Conservation (phyloP, 2,888 invertebrate genomes). For the Caenorhabditis sp. region DNA sequence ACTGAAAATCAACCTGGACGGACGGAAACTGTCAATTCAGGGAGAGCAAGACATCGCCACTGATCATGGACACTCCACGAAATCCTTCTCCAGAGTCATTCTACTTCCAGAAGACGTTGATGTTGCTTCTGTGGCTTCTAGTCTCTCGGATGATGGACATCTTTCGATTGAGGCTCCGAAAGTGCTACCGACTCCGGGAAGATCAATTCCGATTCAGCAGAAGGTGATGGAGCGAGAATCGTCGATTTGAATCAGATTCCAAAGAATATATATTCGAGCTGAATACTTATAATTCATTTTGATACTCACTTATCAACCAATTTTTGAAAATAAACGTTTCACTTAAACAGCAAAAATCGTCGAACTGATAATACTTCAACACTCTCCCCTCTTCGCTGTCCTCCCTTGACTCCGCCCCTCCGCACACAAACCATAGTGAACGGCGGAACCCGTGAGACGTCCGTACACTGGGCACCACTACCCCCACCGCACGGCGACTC, state of each 20-base stretch:
- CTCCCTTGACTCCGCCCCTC: conserved; percentile 87
- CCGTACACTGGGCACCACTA: neutral
- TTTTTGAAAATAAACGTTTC: conserved; percentile 8
- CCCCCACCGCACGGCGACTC: conserved; percentile 2
- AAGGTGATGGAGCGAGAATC: neutral
- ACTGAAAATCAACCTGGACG: conserved; percentile 46
- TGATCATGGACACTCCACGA: conserved; percentile 15
- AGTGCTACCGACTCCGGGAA: neutral
- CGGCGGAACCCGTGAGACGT: conserved; percentile 11
- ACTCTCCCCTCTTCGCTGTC: conserved; percentile 89
- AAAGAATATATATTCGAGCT: neutral
- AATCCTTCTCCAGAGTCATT: conserved; percentile 28
- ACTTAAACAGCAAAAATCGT: conserved; percentile 82
- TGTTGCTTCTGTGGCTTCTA: conserved; percentile 23
- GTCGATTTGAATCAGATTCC: neutral
- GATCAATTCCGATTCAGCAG: conserved; percentile 16
- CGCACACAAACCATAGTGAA: conserved; percentile 3
- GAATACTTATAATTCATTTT: neutral
- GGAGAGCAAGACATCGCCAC: conserved; percentile 11
- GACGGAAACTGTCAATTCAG: conserved; percentile 23
- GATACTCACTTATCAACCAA: neutral
- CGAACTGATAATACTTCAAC: conserved; percentile 87
- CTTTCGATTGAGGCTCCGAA: conserved; percentile 36
- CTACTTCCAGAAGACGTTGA: conserved; percentile 44
- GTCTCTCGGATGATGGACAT: conserved; percentile 21